Conservation (phyloP, 2,113 vertebrate genomes). For the Lagenorhynchus albirostris region DNA sequence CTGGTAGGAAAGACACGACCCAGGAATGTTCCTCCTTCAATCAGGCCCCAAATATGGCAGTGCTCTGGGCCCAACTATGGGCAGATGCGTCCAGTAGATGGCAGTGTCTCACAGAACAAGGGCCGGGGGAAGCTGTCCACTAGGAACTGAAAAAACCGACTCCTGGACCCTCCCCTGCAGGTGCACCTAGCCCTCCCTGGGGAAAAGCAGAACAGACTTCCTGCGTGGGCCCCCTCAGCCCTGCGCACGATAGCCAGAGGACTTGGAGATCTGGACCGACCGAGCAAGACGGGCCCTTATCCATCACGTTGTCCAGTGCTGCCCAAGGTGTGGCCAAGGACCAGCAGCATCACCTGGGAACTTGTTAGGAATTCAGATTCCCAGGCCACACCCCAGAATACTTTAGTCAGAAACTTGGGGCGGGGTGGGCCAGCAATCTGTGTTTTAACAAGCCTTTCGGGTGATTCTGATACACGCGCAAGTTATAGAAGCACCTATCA, state of each 20-base stretch:
- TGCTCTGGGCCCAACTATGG: not conserved
- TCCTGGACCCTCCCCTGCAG: not conserved
- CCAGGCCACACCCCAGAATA: not conserved
- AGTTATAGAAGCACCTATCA: not conserved
- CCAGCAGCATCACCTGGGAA: not conserved
- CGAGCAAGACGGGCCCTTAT: not conserved
- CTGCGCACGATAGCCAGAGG: not conserved
- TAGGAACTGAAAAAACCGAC: not conserved
- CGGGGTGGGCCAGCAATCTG: not conserved
- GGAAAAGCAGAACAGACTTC: not conserved
- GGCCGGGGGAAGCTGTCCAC: not conserved
- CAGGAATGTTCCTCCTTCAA: not conserved
- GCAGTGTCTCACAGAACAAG: not conserved
- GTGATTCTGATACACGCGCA: not conserved
- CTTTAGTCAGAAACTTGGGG: not conserved
- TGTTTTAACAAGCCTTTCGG: not conserved
- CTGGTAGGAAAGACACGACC: not conserved
- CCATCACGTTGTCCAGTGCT: not conserved
- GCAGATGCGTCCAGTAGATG: not conserved
- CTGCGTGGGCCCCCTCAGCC: not conserved
- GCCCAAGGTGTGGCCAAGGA: not conserved
- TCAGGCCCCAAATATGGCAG: too few relatives aligned
- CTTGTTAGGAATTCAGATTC: not conserved
- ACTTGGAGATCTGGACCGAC: not conserved
- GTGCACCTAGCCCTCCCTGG: not conserved